Evolutionary conservation across 2,797 vertebrate species (phyloP).

Genomic region (Microhierax caerulescens): DNA sequence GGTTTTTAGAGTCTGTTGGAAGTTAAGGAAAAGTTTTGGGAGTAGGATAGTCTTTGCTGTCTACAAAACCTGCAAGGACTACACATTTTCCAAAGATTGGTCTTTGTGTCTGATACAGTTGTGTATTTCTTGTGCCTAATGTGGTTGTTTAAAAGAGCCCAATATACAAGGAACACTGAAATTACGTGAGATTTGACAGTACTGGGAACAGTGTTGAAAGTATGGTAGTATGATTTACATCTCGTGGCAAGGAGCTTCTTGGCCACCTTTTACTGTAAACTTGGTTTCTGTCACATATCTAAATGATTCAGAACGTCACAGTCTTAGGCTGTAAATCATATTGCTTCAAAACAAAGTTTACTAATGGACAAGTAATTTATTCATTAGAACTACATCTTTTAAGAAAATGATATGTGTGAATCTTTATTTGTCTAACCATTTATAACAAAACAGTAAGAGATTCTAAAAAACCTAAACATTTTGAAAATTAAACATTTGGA

Average conservation of each 20-base stretch:
- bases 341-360: neutral
- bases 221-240: neutral
- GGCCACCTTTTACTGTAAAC: neutral
- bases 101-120: neutral
- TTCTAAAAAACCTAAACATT: neutral
- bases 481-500: neutral
- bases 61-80: neutral
- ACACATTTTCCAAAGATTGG: neutral
- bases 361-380: neutral
- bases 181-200: neutral
- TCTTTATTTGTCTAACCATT: neutral
- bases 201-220: neutral
- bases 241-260: neutral
- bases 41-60: neutral
- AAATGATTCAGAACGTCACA: neutral
- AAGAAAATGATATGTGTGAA: neutral
- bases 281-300: neutral
- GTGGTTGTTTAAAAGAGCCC: neutral
- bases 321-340: neutral
- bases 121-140: neutral
- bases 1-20: neutral
- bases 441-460: neutral
- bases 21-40: neutral
- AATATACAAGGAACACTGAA: neutral
- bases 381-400: neutral